Percentiles rank a stretch among this genome's conserved stretches.
Evolutionary conservation across 2,113 vertebrate species (phyloP).

Genomic region (Meleagris gallopavo): DNA sequence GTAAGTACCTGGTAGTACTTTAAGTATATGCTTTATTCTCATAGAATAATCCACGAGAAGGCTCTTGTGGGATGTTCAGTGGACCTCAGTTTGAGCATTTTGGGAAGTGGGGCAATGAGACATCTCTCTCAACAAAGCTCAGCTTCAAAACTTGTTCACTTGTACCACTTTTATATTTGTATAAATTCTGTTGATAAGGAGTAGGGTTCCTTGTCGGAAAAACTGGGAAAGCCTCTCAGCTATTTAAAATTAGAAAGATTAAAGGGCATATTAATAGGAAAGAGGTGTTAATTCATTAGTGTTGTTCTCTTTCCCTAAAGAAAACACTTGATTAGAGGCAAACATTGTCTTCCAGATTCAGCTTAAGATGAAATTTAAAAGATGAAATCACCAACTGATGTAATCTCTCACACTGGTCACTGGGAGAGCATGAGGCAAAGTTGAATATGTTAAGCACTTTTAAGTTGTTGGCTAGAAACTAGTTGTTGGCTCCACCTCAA

Average conservation of each 20-base stretch:
- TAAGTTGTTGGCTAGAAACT: not conserved
- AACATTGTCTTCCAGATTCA: not conserved
- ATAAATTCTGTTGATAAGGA: not conserved
- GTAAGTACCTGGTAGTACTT: not conserved
- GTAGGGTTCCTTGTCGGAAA: not conserved
- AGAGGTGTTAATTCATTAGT: not conserved
- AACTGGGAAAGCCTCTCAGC: not conserved
- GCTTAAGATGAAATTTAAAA: too few species aligned
- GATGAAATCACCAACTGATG: not conserved
- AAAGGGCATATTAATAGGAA: not conserved
- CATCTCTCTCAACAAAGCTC: not conserved
- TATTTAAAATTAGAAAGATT: not conserved
- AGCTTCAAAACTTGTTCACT: not conserved
- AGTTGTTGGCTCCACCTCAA: not conserved
- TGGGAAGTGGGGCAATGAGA: not conserved
- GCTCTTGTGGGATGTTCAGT: not conserved
- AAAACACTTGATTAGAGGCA: not conserved
- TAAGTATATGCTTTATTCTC: not conserved
- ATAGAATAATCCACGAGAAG: not conserved
- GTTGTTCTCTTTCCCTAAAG: not conserved
- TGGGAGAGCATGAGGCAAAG: not conserved
- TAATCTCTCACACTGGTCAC: not conserved
- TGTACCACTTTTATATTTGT: fast-evolving
- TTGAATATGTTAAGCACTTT: not conserved
- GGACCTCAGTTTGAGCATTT: not conserved